These are phyloP conservation scores for Drosophila suzukii DNA, from an alignment of 1,140 invertebrate species.

Conservation along the genomic window DNA sequence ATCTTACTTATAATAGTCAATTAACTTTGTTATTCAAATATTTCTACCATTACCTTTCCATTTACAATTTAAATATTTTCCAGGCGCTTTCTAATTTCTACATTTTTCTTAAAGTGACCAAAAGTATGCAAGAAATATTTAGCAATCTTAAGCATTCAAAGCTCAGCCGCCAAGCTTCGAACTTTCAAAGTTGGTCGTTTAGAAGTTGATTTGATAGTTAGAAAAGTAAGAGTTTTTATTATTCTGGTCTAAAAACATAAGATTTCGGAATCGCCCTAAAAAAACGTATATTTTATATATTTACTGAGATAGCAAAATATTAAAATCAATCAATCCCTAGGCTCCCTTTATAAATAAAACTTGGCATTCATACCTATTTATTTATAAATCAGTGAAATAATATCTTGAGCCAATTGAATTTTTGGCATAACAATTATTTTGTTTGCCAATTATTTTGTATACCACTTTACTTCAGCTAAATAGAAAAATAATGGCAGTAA, in stretches of 20 bases:
- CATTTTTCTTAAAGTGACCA: neutral
- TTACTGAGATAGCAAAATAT: too few relatives aligned
- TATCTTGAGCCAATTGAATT: neutral
- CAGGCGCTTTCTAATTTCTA: neutral
- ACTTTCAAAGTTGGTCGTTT: neutral
- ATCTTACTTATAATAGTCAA: too few relatives aligned
- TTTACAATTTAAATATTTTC: too few relatives aligned
- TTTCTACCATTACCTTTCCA: too few relatives aligned
- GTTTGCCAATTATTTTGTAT: neutral
- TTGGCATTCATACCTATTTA: neutral
- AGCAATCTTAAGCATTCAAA: neutral
- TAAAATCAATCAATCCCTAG: too few relatives aligned
- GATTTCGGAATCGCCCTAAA: too few relatives aligned
- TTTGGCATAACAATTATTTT: constrained; percentile 5
- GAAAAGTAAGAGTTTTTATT: neutral
- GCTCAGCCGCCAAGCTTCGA: neutral
- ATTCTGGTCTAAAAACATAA: too few relatives aligned
- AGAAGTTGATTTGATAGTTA: too few relatives aligned
- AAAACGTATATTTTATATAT: too few relatives aligned
- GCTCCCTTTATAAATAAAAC: neutral
- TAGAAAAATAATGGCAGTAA: constrained; percentile 28
- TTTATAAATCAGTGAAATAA: neutral
- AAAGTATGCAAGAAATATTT: constrained; percentile 33
- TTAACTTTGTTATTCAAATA: too few relatives aligned
- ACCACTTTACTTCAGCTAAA: neutral